Conservation (phyloP, 2,888 invertebrate species). For the Panopea generosa region DNA sequence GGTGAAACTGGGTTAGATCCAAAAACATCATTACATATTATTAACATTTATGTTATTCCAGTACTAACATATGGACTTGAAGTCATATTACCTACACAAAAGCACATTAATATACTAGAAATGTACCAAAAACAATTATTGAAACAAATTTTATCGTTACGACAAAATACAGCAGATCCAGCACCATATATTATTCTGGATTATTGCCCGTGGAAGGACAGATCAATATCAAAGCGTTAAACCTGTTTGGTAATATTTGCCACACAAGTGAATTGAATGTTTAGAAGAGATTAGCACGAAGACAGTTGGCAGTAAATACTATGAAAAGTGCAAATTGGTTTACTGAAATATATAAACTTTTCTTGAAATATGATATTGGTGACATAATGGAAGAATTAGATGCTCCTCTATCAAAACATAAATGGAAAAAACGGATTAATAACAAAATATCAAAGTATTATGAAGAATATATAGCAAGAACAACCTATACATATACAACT, state of each 20-base stretch:
- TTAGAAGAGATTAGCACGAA: conserved; percentile 8
- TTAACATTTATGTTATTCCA: conserved; percentile 24
- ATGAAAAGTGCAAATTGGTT: conserved; percentile 26
- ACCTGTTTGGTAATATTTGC: conserved; percentile 23
- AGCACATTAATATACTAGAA: conserved; percentile 13
- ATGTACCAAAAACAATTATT: not conserved
- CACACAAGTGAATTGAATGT: not conserved
- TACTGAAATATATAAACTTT: not conserved
- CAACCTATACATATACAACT: too few species aligned
- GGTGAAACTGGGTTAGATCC: conserved; percentile 20
- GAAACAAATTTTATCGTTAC: too few species aligned
- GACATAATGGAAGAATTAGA: conserved; percentile 1
- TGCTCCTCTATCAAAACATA: conserved; percentile 3
- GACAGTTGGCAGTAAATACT: conserved; percentile 23
- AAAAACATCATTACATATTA: conserved; percentile 12
- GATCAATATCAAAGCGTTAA: conserved; percentile 16
- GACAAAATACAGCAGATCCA: conserved; percentile 15
- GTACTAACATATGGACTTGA: conserved; percentile 22
- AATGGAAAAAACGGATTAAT: conserved; percentile 9
- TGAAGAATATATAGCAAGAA: too few species aligned
- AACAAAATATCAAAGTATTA: not conserved
- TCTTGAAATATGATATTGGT: conserved; percentile 23
- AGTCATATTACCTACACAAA: conserved; percentile 6
- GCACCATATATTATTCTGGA: conserved; percentile 19
- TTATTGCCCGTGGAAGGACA: conserved; percentile 21